Evolutionary conservation across 2,113 vertebrate genomes (phyloP).

Genomic region (Tricholaema leucomelas): DNA sequence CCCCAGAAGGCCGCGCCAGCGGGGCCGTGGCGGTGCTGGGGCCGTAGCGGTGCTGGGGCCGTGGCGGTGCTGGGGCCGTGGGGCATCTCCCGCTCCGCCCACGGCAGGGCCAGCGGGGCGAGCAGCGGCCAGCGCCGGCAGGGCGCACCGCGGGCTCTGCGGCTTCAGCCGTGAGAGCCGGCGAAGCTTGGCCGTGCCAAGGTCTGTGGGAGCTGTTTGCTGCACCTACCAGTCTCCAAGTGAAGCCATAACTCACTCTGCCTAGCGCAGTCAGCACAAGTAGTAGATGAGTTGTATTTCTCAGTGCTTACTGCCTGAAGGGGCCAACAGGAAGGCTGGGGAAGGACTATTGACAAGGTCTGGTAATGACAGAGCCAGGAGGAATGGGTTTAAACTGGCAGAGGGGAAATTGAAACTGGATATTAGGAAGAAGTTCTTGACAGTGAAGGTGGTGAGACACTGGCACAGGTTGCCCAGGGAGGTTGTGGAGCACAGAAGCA

Average conservation of each 20-base stretch:
- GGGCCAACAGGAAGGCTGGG: too few relatives aligned
- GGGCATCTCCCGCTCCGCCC: not conserved
- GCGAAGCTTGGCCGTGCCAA: rapidly evolving
- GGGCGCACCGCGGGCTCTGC: not conserved
- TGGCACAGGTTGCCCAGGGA: too few relatives aligned
- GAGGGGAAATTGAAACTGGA: too few relatives aligned
- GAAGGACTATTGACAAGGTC: too few relatives aligned
- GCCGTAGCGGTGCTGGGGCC: too few relatives aligned
- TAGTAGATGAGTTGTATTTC: not conserved
- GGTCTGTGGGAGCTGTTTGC: rapidly evolving
- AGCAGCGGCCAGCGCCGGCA: not conserved
- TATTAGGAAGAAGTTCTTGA: too few relatives aligned
- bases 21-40: not conserved
- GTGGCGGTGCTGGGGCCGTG: not conserved
- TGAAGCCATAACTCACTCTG: not conserved
- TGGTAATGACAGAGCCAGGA: too few relatives aligned
- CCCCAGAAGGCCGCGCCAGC: not conserved
- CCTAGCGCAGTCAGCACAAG: too few relatives aligned
- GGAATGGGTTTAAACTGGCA: too few relatives aligned
- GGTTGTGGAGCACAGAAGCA: too few relatives aligned
- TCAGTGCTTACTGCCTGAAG: rapidly evolving
- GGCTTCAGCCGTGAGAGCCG: too few relatives aligned
- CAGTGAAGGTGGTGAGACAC: too few relatives aligned
- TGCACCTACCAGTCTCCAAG: rapidly evolving
- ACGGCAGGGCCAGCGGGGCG: not conserved